phyloP scores from a whole-genome alignment of 2,888 invertebrate genomes.

The Caenorhabditis uteleia region DNA sequence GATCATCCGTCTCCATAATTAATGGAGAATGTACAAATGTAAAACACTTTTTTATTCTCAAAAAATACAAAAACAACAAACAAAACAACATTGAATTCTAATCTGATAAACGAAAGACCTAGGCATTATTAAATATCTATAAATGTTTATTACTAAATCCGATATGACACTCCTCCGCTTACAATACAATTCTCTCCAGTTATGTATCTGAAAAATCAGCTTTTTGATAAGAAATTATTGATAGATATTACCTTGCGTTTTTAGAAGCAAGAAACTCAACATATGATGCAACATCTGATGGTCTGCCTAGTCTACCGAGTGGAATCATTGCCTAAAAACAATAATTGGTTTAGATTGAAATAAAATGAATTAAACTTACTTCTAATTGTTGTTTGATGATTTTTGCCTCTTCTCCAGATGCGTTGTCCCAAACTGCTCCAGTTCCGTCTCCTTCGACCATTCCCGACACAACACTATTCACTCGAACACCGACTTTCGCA shows the following conservation, averaged over 20 bases:
- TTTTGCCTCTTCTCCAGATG: constrained; percentile 33
- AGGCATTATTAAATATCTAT: not conserved
- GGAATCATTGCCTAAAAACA: constrained; percentile 53
- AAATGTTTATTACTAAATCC: constrained; percentile 30
- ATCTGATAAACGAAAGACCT: too few species aligned
- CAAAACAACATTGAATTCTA: too few species aligned
- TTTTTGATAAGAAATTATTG: not conserved
- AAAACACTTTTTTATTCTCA: not conserved
- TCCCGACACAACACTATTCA: constrained; percentile 56
- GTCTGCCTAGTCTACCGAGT: constrained; percentile 54
- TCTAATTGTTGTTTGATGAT: constrained; percentile 35
- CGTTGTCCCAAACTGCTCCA: constrained; percentile 55
- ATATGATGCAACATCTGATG: constrained; percentile 49
- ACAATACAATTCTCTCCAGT: constrained; percentile 61
- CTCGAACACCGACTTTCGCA: constrained; percentile 47
- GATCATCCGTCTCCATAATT: not conserved
- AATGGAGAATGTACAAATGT: too few species aligned
- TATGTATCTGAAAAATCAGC: constrained; percentile 57
- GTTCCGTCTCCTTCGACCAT: constrained; percentile 57
- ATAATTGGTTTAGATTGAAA: not conserved
- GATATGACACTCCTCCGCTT: constrained; percentile 60
- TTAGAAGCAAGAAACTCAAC: constrained; percentile 60
- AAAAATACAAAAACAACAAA: not conserved
- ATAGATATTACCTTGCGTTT: constrained; percentile 29
- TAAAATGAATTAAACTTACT: not conserved